Percentiles rank a stretch among this genome's conserved stretches.
Conservation (phyloP, 2,797 vertebrate species). For the Coendou prehensilis region DNA sequence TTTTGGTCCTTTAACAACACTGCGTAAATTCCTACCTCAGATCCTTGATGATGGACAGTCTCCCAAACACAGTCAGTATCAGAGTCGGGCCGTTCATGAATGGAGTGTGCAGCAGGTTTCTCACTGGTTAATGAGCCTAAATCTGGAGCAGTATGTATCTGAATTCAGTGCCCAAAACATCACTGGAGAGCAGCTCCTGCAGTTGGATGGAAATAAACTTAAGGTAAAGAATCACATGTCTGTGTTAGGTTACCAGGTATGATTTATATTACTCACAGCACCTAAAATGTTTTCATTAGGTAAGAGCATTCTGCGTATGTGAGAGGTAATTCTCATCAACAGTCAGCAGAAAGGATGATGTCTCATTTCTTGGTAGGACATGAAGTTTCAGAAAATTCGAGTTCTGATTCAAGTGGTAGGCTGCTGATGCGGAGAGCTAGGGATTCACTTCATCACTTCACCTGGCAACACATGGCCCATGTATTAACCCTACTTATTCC, state of each 20-base stretch:
- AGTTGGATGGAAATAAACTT: slow-evolving; percentile 94
- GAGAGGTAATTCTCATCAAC: not conserved
- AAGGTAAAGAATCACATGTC: slow-evolving; percentile 91
- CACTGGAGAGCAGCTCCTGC: slow-evolving; percentile 95
- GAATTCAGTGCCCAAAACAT: slow-evolving; percentile 97
- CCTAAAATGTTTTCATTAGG: slow-evolving; percentile 36
- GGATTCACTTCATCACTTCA: not conserved
- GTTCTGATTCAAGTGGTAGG: not conserved
- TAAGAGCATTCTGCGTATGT: not conserved
- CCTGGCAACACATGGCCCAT: not conserved
- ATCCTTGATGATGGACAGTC: slow-evolving; percentile 95
- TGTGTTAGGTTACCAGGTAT: slow-evolving; percentile 51
- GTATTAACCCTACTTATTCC: not conserved
- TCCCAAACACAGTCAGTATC: slow-evolving; percentile 93
- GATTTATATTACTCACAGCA: not conserved
- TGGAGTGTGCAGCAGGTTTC: slow-evolving; percentile 97
- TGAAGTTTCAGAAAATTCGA: not conserved
- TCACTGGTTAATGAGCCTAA: slow-evolving; percentile 95
- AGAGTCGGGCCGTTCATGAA: slow-evolving; percentile 92
- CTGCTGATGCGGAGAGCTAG: not conserved
- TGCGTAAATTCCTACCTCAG: slow-evolving; percentile 87
- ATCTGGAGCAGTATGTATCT: slow-evolving; percentile 95
- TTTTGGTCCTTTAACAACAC: slow-evolving; percentile 65
- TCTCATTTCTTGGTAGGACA: slow-evolving; percentile 12
- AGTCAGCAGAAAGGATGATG: not conserved